Base-by-base conservation (phyloP, 1,140 invertebrate species). In the Leptoteleia sp. region DNA sequence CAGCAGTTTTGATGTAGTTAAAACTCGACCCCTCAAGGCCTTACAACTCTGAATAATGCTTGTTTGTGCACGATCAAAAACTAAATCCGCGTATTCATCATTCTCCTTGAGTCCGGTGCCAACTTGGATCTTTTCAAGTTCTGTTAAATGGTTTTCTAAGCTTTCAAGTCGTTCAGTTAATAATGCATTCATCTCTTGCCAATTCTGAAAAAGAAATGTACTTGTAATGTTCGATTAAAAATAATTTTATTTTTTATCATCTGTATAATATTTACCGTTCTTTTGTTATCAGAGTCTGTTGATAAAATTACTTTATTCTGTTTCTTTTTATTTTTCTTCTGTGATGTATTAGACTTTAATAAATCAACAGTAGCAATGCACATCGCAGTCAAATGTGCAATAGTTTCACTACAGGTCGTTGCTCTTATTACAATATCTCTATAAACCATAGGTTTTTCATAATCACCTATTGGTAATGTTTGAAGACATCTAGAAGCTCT, bases 291-390 rank as follows among this genome's bases (percentile, higher is more conserved):
- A 19, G 83, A 54, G 0, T 80, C 55, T 9, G 82, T 52, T 1
- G 83, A 33, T 7, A 75, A 61, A 17, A 86, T 84, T 54, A 85
- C 82, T 19, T 85, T 86, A 33, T 75, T 84, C 8, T 48, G 82
- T 71, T 89, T 89, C 35, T 88, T 89, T 11, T 83, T 88, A 52
- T 86, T 88, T 38, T 88, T 89, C 37, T 85, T 89, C 22, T 84
- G 82, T 0, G 78, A 80, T 3, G 75, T 76, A 12, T 57, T 68
- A 4, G 84, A 81, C 52, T 87, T 75, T 0, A 82, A 80, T 37
- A 84, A 76, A 25, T 81, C 82, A 5, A 84, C 62, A 9, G 38
- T 84, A 3, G 81, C 64, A 40, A 78, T 81, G 61, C 87, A 89
- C 82, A 89, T 89, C 8, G 76, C 82, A 45, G 82, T 83, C 25